phyloP scores from a whole-genome alignment of 2,888 invertebrate genomes.

The Lasioglossum marginatum region DNA sequence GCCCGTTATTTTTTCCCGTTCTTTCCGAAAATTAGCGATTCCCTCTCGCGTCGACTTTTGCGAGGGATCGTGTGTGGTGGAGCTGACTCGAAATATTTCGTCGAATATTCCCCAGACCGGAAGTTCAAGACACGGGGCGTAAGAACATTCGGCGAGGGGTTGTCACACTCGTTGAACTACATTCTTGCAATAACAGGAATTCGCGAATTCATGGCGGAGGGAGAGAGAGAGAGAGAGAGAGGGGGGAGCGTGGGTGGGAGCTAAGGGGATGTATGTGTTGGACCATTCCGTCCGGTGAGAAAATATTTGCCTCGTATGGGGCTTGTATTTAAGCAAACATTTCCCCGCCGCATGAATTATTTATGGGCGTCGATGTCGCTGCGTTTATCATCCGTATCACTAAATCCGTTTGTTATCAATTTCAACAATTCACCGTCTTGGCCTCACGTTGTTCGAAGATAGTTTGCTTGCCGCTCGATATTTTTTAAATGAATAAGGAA shows the following conservation, averaged over 20 bases:
- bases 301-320: conserved; percentile 10
- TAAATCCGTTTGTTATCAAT: conserved; percentile 26
- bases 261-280: not conserved
- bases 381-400: conserved; percentile 14
- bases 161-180: not conserved
- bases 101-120: conserved; percentile 17
- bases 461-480: not conserved
- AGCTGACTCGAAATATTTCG: conserved; percentile 33
- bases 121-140: conserved; percentile 8
- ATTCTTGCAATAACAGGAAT: conserved; percentile 11
- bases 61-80: not conserved
- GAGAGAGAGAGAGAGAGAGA: not conserved
- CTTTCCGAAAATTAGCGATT: not conserved
- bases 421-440: not conserved
- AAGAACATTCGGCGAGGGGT: conserved; percentile 22
- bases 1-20: not conserved
- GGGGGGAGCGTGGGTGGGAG: not conserved
- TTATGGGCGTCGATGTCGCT: conserved; percentile 3
- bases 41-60: not conserved
- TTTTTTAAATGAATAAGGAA: not conserved
- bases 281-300: not conserved
- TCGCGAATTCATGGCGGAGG: not conserved
- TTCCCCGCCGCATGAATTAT: conserved; percentile 28
- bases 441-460: not conserved
- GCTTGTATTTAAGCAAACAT: conserved; percentile 31